Base-by-base conservation (phyloP, 2,888 invertebrate species). In the Phrixothrix hirtus region DNA sequence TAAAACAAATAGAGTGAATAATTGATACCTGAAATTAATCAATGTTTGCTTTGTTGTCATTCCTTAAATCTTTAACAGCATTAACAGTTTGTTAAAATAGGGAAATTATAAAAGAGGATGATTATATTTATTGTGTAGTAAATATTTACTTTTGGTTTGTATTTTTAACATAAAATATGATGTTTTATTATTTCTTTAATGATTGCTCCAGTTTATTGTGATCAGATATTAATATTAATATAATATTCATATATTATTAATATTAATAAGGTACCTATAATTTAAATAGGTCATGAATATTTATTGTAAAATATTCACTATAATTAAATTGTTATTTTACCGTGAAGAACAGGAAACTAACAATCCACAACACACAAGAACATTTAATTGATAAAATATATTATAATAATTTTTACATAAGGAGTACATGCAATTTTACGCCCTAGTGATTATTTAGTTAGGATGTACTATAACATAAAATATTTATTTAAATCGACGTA, bases 11-110 rank as follows among this genome's bases (percentile, higher is more conserved):
- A n/a, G n/a, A n/a, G n/a, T n/a, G n/a, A n/a, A n/a, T n/a, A n/a
- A n/a, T n/a, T n/a, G n/a, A n/a, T n/a, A n/a, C n/a, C n/a, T n/a
- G n/a, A n/a, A n/a, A n/a, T n/a, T n/a, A n/a, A n/a, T n/a, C n/a
- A n/a, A n/a, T n/a, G n/a, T n/a, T n/a, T n/a, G n/a, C 39, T 32
- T 47, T 39, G 47, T 39, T 34, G 47, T 39, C 47, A 38, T 47
- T 47, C 39, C 25, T 27, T 3, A 32, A 38, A 45, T 36, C 36
- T 45, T 26, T 34, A 16, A 17, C 39, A 25, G 39, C 21, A 27
- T 9, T 17, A 21, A 47, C 38, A 47, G 39, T 47, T 47, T 39
- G 39, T 31, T 4, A 15, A 32, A 31, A 15, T 31, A 37, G 38
- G 30, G 17, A 38, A 39, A 39, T 21, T 5, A 21, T 21, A 21